These are phyloP conservation scores for Arge pagana DNA, from an alignment of 2,888 invertebrate species.

Conservation along the genomic window DNA sequence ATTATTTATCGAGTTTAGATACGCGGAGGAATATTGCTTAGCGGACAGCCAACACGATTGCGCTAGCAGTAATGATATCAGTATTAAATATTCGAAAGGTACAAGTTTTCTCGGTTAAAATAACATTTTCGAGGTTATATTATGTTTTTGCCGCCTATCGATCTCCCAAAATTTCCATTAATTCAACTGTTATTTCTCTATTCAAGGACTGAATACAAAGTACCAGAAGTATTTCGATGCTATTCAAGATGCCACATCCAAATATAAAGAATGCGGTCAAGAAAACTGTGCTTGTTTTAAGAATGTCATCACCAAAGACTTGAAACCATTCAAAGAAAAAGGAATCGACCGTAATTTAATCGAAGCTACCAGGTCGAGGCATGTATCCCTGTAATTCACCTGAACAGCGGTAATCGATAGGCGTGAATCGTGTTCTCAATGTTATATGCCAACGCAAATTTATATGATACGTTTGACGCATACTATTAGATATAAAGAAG, in stretches of 20 bases:
- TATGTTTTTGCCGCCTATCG: too few species aligned
- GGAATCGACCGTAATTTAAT: slow-evolving; percentile 75
- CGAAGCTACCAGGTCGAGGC: slow-evolving; percentile 59
- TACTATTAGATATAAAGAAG: too few species aligned
- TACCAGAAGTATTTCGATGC: slow-evolving; percentile 55
- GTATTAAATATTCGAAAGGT: neutral
- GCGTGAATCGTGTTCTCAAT: too few species aligned
- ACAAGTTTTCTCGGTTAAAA: too few species aligned
- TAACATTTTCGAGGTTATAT: too few species aligned
- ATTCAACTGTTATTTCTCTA: too few species aligned
- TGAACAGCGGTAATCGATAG: too few species aligned
- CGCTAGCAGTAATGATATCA: neutral
- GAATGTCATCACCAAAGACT: slow-evolving; percentile 69
- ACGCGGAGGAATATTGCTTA: neutral
- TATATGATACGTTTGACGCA: too few species aligned
- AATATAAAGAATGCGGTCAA: slow-evolving; percentile 64
- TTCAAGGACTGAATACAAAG: slow-evolving; percentile 61
- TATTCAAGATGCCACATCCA: slow-evolving; percentile 61
- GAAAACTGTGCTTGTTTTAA: slow-evolving; percentile 69
- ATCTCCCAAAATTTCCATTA: too few species aligned
- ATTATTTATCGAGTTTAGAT: neutral
- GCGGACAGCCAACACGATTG: neutral
- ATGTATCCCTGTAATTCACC: slow-evolving; percentile 11
- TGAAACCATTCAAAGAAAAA: slow-evolving; percentile 67
- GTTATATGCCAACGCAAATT: too few species aligned